These are phyloP conservation scores for Calidris pugnax DNA, from an alignment of 2,113 vertebrate genomes.

Conservation along the genomic window DNA sequence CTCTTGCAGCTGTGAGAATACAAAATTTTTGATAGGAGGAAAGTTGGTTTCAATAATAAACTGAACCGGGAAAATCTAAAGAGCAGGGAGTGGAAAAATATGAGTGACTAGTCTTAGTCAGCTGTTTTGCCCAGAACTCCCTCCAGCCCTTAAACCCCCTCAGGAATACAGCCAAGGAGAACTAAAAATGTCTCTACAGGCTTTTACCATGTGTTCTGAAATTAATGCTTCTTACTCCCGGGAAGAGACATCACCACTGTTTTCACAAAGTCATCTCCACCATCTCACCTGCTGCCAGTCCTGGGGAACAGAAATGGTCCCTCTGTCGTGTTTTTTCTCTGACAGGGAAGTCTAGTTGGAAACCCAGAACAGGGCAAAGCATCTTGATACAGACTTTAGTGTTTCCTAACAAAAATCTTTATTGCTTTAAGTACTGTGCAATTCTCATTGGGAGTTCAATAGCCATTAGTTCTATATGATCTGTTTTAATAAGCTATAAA, in stretches of 20 bases:
- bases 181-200: neutral
- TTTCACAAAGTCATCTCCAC: neutral
- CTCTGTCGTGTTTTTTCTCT: neutral
- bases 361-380: neutral
- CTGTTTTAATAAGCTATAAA: constrained; percentile 39
- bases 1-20: neutral
- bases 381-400: neutral
- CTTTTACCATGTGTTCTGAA: neutral
- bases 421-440: neutral
- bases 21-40: neutral
- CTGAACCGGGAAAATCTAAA: neutral
- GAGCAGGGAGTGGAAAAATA: neutral
- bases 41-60: neutral
- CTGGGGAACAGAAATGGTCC: neutral
- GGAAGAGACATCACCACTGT: neutral
- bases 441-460: neutral
- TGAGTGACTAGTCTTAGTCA: neutral
- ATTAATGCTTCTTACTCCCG: neutral
- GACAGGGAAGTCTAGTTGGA: neutral
- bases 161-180: neutral
- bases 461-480: constrained; percentile 13
- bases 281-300: neutral
- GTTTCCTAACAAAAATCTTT: constrained; percentile 1
- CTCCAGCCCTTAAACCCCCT: neutral
- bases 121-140: neutral